Conservation (phyloP, 2,113 vertebrate genomes). For the Corythornis madagascariensis region DNA sequence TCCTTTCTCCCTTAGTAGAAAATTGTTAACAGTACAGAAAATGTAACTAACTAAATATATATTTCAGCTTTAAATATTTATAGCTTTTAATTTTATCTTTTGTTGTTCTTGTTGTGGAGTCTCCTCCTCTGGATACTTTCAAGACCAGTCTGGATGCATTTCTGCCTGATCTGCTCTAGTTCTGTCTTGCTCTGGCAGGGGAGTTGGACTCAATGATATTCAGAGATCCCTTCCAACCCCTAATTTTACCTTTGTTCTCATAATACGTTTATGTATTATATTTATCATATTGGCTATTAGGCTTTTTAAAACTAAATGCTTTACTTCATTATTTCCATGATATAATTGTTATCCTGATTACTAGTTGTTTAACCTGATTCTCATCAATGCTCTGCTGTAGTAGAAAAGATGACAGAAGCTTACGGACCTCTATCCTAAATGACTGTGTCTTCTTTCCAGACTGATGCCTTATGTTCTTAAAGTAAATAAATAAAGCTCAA, state of each 20-base stretch:
- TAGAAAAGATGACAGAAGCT: not conserved
- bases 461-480: not conserved
- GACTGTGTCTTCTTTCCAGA: not conserved
- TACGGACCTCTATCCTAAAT: accelerated
- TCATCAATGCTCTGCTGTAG: not conserved
- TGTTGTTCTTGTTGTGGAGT: not conserved
- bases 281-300: not conserved
- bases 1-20: not conserved
- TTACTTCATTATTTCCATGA: not conserved
- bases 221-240: no score
- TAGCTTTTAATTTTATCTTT: not conserved
- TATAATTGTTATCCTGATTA: not conserved
- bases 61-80: not conserved
- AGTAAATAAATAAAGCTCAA: not conserved
- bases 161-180: no score
- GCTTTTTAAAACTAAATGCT: not conserved
- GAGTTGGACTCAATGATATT: no score
- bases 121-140: no score
- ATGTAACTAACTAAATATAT: not conserved
- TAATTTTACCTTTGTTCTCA: no score
- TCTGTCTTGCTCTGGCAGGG: no score
- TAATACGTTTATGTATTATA: no score
- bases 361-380: not conserved
- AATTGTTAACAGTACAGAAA: not conserved
- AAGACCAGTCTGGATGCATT: no score